Conservation (phyloP, 2,113 vertebrate genomes). For the Brachyhypopomus occidentalis region DNA sequence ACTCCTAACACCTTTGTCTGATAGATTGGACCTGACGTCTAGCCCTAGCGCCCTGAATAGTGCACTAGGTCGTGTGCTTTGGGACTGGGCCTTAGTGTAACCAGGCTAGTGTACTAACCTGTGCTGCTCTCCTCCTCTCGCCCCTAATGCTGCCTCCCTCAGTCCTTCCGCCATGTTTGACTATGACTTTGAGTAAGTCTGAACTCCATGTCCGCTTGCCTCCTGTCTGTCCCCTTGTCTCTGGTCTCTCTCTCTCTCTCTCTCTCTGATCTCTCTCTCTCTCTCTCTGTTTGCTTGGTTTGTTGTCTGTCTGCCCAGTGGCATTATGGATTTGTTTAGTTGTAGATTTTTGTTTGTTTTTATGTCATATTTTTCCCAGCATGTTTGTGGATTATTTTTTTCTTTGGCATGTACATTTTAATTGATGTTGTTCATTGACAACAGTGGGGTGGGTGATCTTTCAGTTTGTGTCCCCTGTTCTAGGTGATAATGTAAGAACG, state of each 20-base stretch:
- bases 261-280: constrained; percentile 34
- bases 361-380: too few species aligned
- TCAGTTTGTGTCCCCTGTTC: background rate
- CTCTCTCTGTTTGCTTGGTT: constrained; percentile 24
- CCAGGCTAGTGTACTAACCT: constrained; percentile 85
- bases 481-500: background rate
- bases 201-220: constrained; percentile 85
- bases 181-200: constrained; percentile 99
- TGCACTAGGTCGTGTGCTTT: background rate
- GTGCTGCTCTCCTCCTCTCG: constrained; percentile 94
- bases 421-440: constrained; percentile 15
- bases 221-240: constrained; percentile 74
- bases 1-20: too few species aligned
- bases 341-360: constrained; percentile 7
- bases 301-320: constrained; percentile 2
- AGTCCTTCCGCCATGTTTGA: constrained; percentile 99
- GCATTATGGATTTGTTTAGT: background rate
- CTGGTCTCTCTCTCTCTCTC: constrained; percentile 44
- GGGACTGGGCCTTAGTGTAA: background rate
- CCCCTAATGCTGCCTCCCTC: constrained; percentile 86
- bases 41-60: background rate
- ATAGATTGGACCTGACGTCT: too few species aligned
- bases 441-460: background rate
- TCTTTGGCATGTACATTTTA: background rate
- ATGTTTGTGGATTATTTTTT: too few species aligned